Base-by-base conservation (phyloP, 2,797 vertebrate species). In the Lateolabrax maculatus region DNA sequence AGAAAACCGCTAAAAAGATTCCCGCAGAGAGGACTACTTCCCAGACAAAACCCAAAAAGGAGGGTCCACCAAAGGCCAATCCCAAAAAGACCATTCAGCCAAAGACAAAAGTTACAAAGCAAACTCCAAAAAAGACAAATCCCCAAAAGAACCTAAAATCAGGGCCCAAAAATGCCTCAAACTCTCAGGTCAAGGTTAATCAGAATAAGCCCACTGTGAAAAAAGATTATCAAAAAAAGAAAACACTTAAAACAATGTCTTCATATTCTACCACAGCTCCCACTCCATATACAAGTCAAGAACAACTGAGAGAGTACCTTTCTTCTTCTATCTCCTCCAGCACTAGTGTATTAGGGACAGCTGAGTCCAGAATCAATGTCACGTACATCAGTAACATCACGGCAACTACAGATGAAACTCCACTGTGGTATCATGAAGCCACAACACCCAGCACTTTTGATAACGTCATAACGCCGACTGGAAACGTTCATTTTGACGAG, bases 21-120 rank as follows among this genome's bases (percentile, higher is more conserved):
- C 23, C 44, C 43, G 39, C 27, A 19, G 10, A 29, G 15, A 90
- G 90, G 27, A 43, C 3, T 1, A 27, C 49, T 58, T 12, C 48
- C 8, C 46, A 34, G 43, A 83, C 53, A 62, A 81, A 68, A 53
- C 4, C 1, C 2, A 83, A 86, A 80, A 88, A 87, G 34, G 34
- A 81, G 5, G 21, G 19, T 67, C 29, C 71, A n/a, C 21, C 64
- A 55, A 92, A 88, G 31, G 13, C 73, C 12, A 80, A 36, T 44
- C 51, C 80, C 31, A 79, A 87, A 79, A 91, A 84, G 51, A 81
- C 68, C 9, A 60, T 34, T 44, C 49, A 68, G 23, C 43, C 62
- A 68, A 91, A 87, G n/a, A 58, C 31, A 27, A 84, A 79, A 78
- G 29, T 65, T 58, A 74, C 57, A 62, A 92, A 90, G 68, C 66